These are phyloP conservation scores for Steinernema hermaphroditum DNA, from an alignment of 2,888 invertebrate species.

Conservation along the genomic window DNA sequence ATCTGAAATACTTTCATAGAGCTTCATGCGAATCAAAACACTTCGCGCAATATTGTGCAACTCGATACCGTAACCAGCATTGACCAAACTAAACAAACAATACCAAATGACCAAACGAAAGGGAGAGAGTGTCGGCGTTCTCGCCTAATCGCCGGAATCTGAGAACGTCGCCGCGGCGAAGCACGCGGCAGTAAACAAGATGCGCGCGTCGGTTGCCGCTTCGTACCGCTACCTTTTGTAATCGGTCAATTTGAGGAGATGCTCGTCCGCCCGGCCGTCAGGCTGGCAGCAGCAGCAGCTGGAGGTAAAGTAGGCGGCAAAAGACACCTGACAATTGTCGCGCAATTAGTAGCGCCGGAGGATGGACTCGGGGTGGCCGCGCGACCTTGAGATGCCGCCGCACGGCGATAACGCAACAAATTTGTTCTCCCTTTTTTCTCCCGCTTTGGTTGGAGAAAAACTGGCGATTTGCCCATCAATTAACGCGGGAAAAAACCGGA, in stretches of 20 bases:
- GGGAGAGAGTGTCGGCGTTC: background rate
- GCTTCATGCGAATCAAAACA: background rate
- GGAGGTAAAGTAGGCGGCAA: background rate
- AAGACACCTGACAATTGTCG: slow-evolving; percentile 28
- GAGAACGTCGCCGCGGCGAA: background rate
- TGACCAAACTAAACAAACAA: background rate
- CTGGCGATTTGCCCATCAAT: slow-evolving; percentile 29
- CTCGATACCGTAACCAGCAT: background rate
- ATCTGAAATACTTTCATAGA: slow-evolving; percentile 9
- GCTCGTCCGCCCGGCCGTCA: no score
- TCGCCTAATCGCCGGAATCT: slow-evolving; percentile 4
- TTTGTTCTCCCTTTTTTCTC: slow-evolving; percentile 15
- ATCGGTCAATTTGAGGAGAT: no score
- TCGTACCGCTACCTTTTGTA: background rate
- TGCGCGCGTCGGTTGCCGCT: slow-evolving; percentile 4
- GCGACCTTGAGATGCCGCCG: slow-evolving; percentile 27
- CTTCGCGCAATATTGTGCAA: slow-evolving; percentile 5
- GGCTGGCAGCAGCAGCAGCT: background rate
- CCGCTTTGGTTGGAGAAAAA: slow-evolving; percentile 8
- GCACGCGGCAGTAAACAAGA: slow-evolving; percentile 8
- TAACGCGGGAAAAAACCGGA: slow-evolving; percentile 30
- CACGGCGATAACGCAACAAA: slow-evolving; percentile 29
- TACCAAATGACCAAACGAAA: background rate
- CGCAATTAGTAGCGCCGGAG: slow-evolving; percentile 16
- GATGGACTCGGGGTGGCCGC: slow-evolving; percentile 6